Evolutionary conservation across 2,797 vertebrate genomes (phyloP).

Genomic region (Numenius phaeopus): DNA sequence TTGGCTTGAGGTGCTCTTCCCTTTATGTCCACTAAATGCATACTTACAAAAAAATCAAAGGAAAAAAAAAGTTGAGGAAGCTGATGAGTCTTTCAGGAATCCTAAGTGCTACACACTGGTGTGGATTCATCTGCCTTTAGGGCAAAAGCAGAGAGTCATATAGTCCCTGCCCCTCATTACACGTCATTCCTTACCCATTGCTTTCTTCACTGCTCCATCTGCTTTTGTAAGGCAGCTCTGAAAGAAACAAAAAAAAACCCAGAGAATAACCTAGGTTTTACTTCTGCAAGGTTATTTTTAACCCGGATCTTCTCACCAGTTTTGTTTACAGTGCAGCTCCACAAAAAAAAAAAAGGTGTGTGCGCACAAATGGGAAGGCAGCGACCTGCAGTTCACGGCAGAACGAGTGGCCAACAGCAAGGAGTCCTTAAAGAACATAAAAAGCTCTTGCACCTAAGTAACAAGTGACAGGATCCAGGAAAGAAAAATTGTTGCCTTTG

Average conservation of each 20-base stretch:
- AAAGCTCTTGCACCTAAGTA: not conserved
- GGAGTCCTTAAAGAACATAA: not conserved
- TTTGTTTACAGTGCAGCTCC: not conserved
- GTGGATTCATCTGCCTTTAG: not conserved
- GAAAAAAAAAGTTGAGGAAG: not conserved
- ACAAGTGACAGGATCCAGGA: not conserved
- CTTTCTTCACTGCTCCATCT: not conserved
- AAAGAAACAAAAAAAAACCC: not conserved
- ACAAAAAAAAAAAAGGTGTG: not conserved
- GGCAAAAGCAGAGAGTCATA: not conserved
- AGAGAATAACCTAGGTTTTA: not conserved
- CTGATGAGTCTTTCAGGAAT: not conserved
- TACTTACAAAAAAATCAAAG: not conserved
- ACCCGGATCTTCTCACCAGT: not conserved
- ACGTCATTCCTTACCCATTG: not conserved
- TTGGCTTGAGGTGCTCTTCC: not conserved
- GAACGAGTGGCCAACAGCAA: accelerated
- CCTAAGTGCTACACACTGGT: not conserved
- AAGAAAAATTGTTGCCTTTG: not conserved
- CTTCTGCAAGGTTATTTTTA: not conserved
- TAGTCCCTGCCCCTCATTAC: not conserved
- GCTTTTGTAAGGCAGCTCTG: not conserved
- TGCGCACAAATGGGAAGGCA: not conserved
- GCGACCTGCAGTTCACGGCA: accelerated
- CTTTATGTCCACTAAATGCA: not conserved